Conservation (phyloP, 2,888 invertebrate genomes). For the Melinaea marsaeus region DNA sequence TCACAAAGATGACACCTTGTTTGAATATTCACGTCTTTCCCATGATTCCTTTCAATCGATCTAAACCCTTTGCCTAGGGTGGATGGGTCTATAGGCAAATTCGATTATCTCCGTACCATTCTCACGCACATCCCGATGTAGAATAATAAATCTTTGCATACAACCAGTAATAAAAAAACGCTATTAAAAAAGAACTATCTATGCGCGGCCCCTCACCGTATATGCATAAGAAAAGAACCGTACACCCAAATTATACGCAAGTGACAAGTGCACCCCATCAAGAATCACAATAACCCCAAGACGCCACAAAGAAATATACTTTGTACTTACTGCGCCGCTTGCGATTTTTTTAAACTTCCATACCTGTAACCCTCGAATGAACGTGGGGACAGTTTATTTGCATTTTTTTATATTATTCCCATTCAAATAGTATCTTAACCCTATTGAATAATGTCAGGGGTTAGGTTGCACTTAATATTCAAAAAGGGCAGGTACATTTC, state of each 20-base stretch:
- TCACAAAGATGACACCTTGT: constrained; percentile 77
- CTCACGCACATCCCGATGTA: constrained; percentile 73
- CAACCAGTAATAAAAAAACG: constrained; percentile 65
- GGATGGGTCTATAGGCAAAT: constrained; percentile 75
- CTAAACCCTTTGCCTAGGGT: constrained; percentile 66
- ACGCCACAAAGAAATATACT: constrained; percentile 42
- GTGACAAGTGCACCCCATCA: constrained; percentile 68
- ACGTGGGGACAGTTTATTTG: constrained; percentile 77
- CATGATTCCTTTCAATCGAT: constrained; percentile 62
- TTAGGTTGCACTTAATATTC: constrained; percentile 79
- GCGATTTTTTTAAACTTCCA: constrained; percentile 61
- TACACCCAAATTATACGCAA: constrained; percentile 74
- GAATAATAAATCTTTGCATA: constrained; percentile 77
- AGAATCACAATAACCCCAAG: constrained; percentile 43
- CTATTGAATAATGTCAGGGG: constrained; percentile 77
- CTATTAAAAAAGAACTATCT: constrained; percentile 75
- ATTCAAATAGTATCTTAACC: constrained; percentile 77
- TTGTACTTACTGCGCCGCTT: constrained; percentile 56
- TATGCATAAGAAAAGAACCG: constrained; percentile 71
- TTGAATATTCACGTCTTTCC: constrained; percentile 76
- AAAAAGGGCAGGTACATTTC: constrained; percentile 79
- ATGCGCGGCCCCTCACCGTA: constrained; percentile 63
- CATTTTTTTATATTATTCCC: constrained; percentile 74
- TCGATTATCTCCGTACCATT: constrained; percentile 73
- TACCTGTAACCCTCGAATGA: constrained; percentile 65